These are phyloP conservation scores for Protophormia terraenovae DNA, from an alignment of 2,888 invertebrate genomes.

Conservation along the genomic window DNA sequence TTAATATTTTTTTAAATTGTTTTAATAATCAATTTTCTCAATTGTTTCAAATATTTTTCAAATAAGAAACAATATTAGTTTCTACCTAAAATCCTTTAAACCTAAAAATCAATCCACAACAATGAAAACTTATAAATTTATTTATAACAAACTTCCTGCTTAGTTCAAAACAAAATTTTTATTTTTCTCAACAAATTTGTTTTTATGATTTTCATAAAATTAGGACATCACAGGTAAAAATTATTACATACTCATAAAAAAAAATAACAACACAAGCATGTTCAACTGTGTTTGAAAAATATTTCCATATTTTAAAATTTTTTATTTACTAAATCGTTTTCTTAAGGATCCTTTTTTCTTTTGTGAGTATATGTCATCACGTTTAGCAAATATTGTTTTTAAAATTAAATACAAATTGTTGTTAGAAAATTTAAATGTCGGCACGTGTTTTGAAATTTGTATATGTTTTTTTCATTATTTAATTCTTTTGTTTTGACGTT, in stretches of 20 bases:
- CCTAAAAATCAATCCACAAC: constrained; percentile 1
- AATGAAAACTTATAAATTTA: not conserved
- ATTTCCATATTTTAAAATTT: not conserved
- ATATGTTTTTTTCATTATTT: not conserved
- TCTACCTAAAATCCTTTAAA: not conserved
- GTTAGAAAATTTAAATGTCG: not conserved
- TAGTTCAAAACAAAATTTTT: not conserved
- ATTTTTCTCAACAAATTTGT: not conserved
- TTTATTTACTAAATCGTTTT: constrained; percentile 8
- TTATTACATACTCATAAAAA: not conserved
- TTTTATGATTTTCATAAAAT: not conserved
- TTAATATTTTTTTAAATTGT: too few relatives aligned
- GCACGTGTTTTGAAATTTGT: constrained; percentile 41
- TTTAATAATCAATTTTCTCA: too few relatives aligned
- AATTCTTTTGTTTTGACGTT: not conserved
- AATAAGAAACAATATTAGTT: not conserved
- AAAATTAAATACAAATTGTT: constrained; percentile 8
- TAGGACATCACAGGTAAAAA: constrained; percentile 26
- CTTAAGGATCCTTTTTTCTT: not conserved
- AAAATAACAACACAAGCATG: not conserved
- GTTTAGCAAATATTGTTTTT: constrained; percentile 24
- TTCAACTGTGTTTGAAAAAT: not conserved
- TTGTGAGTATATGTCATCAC: constrained; percentile 10
- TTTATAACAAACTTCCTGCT: not conserved
- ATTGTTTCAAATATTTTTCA: too few relatives aligned